phyloP scores from a whole-genome alignment of 53 echinoderm and acorn worm species.

The Hippasteria phrygiana region DNA sequence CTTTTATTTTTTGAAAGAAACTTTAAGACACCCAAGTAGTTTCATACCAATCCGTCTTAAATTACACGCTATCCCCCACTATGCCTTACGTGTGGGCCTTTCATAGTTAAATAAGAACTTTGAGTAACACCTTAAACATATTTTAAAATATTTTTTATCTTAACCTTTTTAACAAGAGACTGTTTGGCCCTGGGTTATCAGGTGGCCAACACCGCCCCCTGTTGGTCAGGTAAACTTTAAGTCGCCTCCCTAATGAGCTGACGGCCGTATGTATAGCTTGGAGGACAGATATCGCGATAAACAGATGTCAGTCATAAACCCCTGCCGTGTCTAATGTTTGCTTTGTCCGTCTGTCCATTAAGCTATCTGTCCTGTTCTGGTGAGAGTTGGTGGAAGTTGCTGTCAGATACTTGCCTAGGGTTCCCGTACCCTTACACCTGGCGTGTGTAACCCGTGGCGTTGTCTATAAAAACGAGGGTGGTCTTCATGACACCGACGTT shows the following conservation, averaged over 20 bases:
- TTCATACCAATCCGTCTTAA: conserved; percentile 24
- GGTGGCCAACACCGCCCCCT: conserved; percentile 59
- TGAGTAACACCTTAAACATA: conserved; percentile 41
- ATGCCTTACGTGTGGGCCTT: conserved; percentile 40
- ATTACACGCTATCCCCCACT: conserved; percentile 19
- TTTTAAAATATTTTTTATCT: conserved; percentile 8
- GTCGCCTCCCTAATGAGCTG: conserved; percentile 18
- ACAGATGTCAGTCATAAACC: conserved; percentile 36
- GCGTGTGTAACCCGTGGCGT: not conserved
- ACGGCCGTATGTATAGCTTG: conserved; percentile 14
- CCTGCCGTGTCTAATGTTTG: conserved; percentile 43
- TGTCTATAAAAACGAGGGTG: not conserved
- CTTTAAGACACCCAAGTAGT: conserved; percentile 32
- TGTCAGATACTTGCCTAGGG: not conserved
- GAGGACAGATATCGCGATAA: not conserved
- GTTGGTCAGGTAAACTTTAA: conserved; percentile 44
- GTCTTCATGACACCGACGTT: not conserved
- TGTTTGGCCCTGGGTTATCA: conserved; percentile 21
- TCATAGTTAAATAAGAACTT: conserved; percentile 30
- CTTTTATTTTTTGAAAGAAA: not conserved
- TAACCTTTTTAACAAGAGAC: not conserved
- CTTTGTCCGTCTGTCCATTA: conserved; percentile 35
- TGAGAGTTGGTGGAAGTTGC: not conserved
- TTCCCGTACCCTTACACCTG: not conserved
- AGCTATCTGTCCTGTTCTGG: not conserved